Base-by-base conservation (phyloP, 23 tunicate genomes). In the Oikopleura albicans region DNA sequence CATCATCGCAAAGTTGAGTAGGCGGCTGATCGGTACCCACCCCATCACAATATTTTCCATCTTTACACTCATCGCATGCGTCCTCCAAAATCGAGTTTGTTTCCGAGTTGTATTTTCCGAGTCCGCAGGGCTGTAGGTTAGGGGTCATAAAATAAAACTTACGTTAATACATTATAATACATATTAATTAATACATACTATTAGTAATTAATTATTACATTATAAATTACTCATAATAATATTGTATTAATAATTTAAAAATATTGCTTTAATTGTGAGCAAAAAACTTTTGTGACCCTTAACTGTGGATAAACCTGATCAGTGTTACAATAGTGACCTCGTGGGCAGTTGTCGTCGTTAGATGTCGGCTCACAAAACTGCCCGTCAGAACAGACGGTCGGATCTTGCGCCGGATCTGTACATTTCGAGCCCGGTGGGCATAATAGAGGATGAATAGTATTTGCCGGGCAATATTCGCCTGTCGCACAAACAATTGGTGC, bases 1-100 rank as follows among this genome's bases (percentile, higher is more conserved):
- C 91, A 4, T 85, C 90, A 34, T 89, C 57, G 40, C 99, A 95
- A 40, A 90, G 87, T 39, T 86, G 90, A 39, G 63, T 57, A 29
- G 96, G 88, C 2, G 4, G 2, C 39, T 63, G 76, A 33, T 36
- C 40, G 4, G 84, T 66, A 39, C 96, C 89, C 2, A 83, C 40
- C 0, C 41, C 63, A 12, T 59, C 83, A 76, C 99, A 95, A 76
- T 57, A 87, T 57, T 41, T 57, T 0, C 99, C 99, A 75, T 83
- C 92, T 22, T 87, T 84, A 41, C 99, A 95, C 0, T 40, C 41
- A 1, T 86, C 59, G 56, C 99, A 95, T 22, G 85, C 71, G 39
- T 75, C 85, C 34, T 27, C 29, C 4, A 22, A 2, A 12, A 2
- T 2, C 4, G 4, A 4, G 35, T 31, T 71, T 16, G 4, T 2